phyloP scores from a whole-genome alignment of 2,888 invertebrate species.

The Galeruca laticollis region DNA sequence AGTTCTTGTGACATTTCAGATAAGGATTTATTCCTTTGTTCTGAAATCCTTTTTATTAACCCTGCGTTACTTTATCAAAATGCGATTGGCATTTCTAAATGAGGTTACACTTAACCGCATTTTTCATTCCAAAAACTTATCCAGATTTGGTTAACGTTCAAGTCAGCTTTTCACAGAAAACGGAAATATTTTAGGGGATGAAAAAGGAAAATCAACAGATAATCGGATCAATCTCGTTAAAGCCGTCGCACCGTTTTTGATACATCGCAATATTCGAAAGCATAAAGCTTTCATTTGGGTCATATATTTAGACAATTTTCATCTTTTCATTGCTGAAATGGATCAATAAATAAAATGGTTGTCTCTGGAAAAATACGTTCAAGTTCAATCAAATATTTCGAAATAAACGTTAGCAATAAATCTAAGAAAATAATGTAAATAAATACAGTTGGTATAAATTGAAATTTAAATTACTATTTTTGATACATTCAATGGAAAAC shows the following conservation, averaged over 20 bases:
- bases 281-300: constrained; percentile 11
- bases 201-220: constrained; percentile 2
- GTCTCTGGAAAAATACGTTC: background rate
- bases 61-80: background rate
- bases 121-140: background rate
- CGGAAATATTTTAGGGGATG: background rate
- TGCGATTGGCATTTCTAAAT: background rate
- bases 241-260: background rate
- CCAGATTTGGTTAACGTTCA: background rate
- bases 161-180: background rate
- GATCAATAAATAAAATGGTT: constrained; percentile 4
- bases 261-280: constrained; percentile 18
- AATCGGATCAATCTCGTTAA: constrained; percentile 14
- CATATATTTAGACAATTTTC: constrained; percentile 9
- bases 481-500: background rate
- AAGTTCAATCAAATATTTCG: background rate
- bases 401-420: background rate
- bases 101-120: background rate
- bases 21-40: background rate
- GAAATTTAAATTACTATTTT: background rate
- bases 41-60: background rate
- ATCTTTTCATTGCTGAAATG: constrained; percentile 12
- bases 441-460: background rate
- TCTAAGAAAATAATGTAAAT: background rate
- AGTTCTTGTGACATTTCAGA: background rate